Evolutionary conservation across 2,888 invertebrate genomes (phyloP), one percentile per base, ranked within the genome.

Genomic region (Phengaris arion): DNA sequence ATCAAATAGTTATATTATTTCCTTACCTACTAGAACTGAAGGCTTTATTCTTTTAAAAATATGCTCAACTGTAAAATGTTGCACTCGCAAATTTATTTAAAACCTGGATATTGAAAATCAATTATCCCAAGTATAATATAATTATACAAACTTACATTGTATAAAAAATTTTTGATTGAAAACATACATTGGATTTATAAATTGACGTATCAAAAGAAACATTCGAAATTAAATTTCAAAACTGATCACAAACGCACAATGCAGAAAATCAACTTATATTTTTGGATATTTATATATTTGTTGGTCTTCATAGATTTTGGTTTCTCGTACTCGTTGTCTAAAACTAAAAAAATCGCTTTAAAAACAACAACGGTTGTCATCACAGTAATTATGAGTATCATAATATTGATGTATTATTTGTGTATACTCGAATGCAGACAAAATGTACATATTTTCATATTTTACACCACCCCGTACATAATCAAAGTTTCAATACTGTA

Each of bases 41-140:
- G 35, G 35, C 35, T 35, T 35, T 35, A 35, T 3, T 35, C 2
- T 35, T 35, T 35, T 15, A n/a, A 54, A n/a, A 13, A 13, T 13
- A 57, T 57, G 57, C 8, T 57, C 15, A 57, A 57, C 57, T 15
- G 15, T 57, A 57, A 57, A 57, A 57, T 57, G 57, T 57, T 57
- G 15, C 57, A 15, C 2, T 3, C 57, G 7, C 57, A 15, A 3
- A 57, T 3, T 35, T 35, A 35, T 35, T 35, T 35, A 2, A 35
- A 35, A 35, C 2, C 7, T n/a, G 6, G 57, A n/a, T 7, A 55
- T 15, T 7, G 15, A 15, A 57, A 57, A 57, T 15, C 57, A 57
- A 57, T n/a, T 8, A n/a, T 57, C 2, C 35, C 2, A 35, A 35
- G 35, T 0, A 35, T 35, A 3, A 35, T 22, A 59, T 3, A 59